phyloP scores from a whole-genome alignment of 1,140 invertebrate species.

The Matsumurasca onukii region DNA sequence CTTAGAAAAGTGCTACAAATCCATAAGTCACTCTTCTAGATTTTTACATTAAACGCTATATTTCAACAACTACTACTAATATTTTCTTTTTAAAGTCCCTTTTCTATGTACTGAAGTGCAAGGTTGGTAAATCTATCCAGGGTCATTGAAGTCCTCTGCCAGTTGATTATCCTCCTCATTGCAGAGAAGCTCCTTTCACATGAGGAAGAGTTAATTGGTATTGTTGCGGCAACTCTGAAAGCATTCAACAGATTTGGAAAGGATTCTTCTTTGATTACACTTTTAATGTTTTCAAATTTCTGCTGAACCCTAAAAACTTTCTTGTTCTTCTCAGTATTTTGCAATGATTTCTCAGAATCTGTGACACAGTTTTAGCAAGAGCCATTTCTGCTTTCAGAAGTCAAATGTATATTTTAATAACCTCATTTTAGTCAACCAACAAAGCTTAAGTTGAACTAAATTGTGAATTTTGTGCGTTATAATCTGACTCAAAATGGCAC shows the following conservation, averaged over 20 bases:
- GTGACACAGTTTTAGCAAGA: too few species aligned
- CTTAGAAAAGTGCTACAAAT: too few species aligned
- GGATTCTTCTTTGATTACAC: background rate
- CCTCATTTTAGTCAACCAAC: slow-evolving; percentile 8
- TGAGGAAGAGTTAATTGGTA: background rate
- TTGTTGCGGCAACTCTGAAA: background rate
- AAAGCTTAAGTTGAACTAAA: too few species aligned
- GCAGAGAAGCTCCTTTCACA: slow-evolving; percentile 10
- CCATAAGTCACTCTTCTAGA: too few species aligned
- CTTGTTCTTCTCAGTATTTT: background rate
- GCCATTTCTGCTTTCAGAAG: background rate
- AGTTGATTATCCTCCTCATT: slow-evolving; percentile 7
- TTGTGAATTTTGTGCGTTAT: too few species aligned
- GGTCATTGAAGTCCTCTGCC: slow-evolving; percentile 7
- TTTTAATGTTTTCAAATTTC: background rate
- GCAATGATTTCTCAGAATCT: too few species aligned
- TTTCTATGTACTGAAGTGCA: background rate
- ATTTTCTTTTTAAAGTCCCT: slow-evolving; percentile 2
- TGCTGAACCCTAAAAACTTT: background rate
- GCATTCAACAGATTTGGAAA: background rate
- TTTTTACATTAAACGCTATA: too few species aligned
- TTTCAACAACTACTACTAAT: too few species aligned
- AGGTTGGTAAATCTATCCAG: background rate
- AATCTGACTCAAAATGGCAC: too few species aligned
- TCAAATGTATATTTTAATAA: background rate